phyloP scores from a whole-genome alignment of 2,113 vertebrate species.

The Urocynchramus pylzowi region DNA sequence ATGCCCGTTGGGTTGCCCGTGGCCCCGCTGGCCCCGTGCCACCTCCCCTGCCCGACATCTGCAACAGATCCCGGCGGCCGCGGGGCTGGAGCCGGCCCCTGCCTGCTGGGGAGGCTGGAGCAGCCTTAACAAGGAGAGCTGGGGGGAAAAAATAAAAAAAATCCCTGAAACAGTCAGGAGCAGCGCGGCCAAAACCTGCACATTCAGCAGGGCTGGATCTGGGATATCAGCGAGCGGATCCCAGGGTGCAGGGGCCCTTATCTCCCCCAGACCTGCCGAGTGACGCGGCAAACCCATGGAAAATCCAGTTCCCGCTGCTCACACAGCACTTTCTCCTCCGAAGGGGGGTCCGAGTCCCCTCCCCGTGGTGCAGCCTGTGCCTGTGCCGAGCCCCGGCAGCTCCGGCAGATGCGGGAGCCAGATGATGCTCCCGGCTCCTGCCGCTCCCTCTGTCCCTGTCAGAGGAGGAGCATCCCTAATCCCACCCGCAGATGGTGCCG shows the following conservation, averaged over 20 bases:
- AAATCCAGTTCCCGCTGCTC: background rate
- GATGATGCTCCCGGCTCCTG: background rate
- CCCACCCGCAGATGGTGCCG: background rate
- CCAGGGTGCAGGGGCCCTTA: conserved; percentile 31
- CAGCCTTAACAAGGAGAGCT: background rate
- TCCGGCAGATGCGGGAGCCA: background rate
- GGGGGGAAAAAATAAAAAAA: background rate
- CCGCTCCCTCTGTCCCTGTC: background rate
- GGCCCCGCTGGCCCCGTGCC: background rate
- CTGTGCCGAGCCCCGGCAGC: background rate
- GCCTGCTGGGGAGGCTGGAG: background rate
- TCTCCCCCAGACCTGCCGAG: conserved; percentile 13
- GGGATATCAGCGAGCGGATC: conserved; percentile 3
- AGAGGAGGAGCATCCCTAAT: background rate
- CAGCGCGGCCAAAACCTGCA: background rate
- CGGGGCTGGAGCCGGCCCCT: background rate
- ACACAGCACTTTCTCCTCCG: background rate
- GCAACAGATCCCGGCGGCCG: background rate
- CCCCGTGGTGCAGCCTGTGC: background rate
- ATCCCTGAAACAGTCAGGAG: background rate
- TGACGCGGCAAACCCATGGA: background rate
- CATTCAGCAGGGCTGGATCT: background rate
- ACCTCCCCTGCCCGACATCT: background rate
- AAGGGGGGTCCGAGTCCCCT: background rate
- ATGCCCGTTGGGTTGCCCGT: rapidly evolving